These are phyloP conservation scores for Bombus turneri DNA, from an alignment of 1,140 invertebrate species.

Conservation along the genomic window DNA sequence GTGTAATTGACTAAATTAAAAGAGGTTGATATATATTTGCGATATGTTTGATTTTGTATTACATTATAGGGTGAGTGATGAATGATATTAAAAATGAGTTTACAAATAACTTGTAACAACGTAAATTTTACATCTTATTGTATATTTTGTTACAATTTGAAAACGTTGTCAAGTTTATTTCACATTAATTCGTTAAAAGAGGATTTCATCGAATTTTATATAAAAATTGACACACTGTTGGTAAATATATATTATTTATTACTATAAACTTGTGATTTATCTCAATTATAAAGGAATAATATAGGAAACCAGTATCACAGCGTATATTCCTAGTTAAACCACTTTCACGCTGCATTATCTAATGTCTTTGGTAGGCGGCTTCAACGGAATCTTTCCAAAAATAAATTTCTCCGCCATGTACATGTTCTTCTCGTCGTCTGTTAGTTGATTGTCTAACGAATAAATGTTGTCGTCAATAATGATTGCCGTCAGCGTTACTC, in stretches of 20 bases:
- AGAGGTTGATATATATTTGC: constrained; percentile 22
- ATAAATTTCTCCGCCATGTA: constrained; percentile 72
- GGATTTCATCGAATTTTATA: neutral
- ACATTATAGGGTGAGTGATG: neutral
- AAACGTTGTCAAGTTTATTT: neutral
- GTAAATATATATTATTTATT: constrained; percentile 33
- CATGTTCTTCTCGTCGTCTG: constrained; percentile 75
- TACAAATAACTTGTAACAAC: neutral
- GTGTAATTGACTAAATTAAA: constrained; percentile 61
- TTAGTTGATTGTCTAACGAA: constrained; percentile 67
- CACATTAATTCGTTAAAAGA: neutral
- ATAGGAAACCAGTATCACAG: constrained; percentile 54
- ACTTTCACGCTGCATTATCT: constrained; percentile 58
- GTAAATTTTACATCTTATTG: neutral
- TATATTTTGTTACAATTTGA: constrained; percentile 1
- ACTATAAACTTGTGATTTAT: neutral
- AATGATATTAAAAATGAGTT: neutral
- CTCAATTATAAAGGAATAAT: neutral
- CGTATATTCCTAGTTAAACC: constrained; percentile 1
- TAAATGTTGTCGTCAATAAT: constrained; percentile 74
- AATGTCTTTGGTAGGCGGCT: constrained; percentile 77
- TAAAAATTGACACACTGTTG: neutral
- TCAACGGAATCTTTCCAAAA: constrained; percentile 75
- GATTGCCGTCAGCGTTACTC: constrained; percentile 37
- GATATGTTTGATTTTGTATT: neutral